A percentile compares a stretch with the other conserved stretches of the same genome.
These are phyloP conservation scores for Xiphophorus couchianus DNA, from an alignment of 2,113 vertebrate genomes.

Conservation along the genomic window DNA sequence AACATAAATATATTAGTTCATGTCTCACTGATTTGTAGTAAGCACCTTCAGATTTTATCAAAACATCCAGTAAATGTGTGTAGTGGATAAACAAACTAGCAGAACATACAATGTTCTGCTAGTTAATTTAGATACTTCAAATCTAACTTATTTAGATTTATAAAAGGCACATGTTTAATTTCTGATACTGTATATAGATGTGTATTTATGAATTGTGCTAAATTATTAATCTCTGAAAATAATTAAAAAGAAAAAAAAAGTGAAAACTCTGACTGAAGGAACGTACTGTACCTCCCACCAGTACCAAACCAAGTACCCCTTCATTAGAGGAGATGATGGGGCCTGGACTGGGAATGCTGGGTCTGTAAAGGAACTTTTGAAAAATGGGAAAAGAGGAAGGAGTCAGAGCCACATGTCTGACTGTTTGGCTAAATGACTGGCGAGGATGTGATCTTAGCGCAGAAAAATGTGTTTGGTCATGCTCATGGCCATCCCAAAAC, in stretches of 20 bases:
- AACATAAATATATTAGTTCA: not conserved
- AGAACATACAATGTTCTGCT: not conserved
- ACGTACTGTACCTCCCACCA: slow-evolving; percentile 15
- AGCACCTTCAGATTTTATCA: not conserved
- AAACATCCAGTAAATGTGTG: slow-evolving; percentile 1
- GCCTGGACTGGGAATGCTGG: slow-evolving; percentile 38
- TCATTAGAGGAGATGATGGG: slow-evolving; percentile 22
- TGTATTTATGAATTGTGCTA: not conserved
- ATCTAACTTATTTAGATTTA: slow-evolving; percentile 1
- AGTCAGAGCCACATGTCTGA: slow-evolving; percentile 50
- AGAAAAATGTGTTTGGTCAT: slow-evolving; percentile 68
- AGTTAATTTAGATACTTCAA: not conserved
- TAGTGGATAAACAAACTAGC: not conserved
- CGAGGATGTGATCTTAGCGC: slow-evolving; percentile 62
- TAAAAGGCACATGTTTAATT: not conserved
- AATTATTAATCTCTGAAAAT: not conserved
- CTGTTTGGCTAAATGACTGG: slow-evolving; percentile 39
- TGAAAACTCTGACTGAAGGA: slow-evolving; percentile 9
- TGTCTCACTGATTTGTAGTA: slow-evolving; percentile 6
- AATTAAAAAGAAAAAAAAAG: not conserved
- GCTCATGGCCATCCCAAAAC: slow-evolving; percentile 49
- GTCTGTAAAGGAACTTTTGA: slow-evolving; percentile 23
- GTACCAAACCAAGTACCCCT: slow-evolving; percentile 19
- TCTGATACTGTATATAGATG: not conserved
- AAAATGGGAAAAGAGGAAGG: slow-evolving; percentile 52